phyloP scores from a whole-genome alignment of 92 coral and sea anemone genomes.

The Parazoanthus swiftii region DNA sequence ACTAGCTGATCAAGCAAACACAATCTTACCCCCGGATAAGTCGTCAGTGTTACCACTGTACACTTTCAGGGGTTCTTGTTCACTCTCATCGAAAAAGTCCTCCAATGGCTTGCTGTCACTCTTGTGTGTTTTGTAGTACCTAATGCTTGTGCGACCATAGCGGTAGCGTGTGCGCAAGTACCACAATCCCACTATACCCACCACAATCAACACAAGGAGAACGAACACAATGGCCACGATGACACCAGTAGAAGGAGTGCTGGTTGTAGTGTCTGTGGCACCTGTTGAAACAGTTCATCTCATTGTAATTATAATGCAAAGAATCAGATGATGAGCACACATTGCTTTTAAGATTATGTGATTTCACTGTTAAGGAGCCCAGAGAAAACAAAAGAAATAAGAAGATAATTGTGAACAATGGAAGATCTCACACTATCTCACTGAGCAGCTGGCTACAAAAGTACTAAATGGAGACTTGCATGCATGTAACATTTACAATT shows the following conservation, averaged over 20 bases:
- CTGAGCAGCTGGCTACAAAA: too few relatives aligned
- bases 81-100: constrained; percentile 28
- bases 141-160: constrained; percentile 31
- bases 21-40: constrained; percentile 18
- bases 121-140: constrained; percentile 23
- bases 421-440: too few relatives aligned
- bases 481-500: too few relatives aligned
- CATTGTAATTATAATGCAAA: not conserved
- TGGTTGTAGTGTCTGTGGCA: not conserved
- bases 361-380: too few relatives aligned
- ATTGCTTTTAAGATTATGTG: too few relatives aligned
- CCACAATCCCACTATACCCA: constrained; percentile 9
- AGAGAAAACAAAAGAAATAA: too few relatives aligned
- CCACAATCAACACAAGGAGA: not conserved
- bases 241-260: not conserved
- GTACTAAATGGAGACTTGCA: too few relatives aligned
- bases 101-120: constrained; percentile 8
- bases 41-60: constrained; percentile 22
- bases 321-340: too few relatives aligned
- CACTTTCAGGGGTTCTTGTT: not conserved
- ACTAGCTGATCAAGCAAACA: constrained; percentile 21
- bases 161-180: constrained; percentile 31
- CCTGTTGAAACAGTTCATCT: not conserved
- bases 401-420: too few relatives aligned
- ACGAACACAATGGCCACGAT: not conserved